Conservation (phyloP, 1,140 invertebrate species). For the Penaeus chinensis region DNA sequence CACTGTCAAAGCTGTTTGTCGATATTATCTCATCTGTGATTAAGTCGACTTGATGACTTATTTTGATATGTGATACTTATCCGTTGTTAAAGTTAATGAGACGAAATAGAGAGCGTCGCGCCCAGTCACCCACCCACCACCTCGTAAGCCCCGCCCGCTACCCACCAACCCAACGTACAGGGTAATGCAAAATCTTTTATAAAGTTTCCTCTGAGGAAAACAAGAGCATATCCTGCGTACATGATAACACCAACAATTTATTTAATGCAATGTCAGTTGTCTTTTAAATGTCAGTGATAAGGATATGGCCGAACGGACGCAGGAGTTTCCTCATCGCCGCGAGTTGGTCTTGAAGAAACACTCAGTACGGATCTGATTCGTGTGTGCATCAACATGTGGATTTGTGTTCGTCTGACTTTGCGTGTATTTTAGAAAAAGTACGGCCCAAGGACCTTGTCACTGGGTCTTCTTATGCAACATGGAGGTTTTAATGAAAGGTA, state of each 20-base stretch:
- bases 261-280: too few relatives aligned
- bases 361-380: conserved; percentile 29
- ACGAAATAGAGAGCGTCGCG: background rate
- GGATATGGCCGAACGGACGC: background rate
- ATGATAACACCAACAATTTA: too few relatives aligned
- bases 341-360: conserved; percentile 8
- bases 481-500: conserved; percentile 1
- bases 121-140: conserved; percentile 12
- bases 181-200: background rate
- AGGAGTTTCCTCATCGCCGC: background rate
- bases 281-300: background rate
- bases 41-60: too few relatives aligned
- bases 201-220: background rate
- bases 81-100: too few relatives aligned
- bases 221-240: background rate
- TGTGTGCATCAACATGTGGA: conserved; percentile 28
- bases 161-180: conserved; percentile 20
- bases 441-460: background rate
- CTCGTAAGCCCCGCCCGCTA: conserved; percentile 18
- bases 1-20: too few relatives aligned
- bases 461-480: background rate
- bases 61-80: too few relatives aligned
- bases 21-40: too few relatives aligned
- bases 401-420: background rate
- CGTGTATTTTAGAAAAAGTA: conserved; percentile 16